Evolutionary conservation across 1,140 invertebrate genomes (phyloP), one percentile per base, ranked within the genome.

Genomic region (Drosophila seguyi): DNA sequence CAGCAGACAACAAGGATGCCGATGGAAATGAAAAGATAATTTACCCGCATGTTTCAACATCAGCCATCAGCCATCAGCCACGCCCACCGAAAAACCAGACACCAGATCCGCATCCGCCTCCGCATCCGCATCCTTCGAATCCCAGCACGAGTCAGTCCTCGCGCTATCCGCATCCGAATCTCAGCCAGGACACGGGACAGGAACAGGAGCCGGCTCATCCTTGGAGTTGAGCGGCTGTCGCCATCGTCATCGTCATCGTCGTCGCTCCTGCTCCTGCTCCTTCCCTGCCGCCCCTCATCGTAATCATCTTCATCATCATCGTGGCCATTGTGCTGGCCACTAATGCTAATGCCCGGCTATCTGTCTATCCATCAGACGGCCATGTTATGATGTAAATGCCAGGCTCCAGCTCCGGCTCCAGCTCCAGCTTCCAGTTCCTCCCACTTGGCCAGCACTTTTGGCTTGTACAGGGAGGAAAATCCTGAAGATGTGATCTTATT

Each of bases 11-110:
- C 42, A 34, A 44, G 44, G 57, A 75, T 38, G 65, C 76, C 88
- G 79, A 80, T 79, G 81, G 81, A 88, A 90, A 85, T 88, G 81
- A 88, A 90, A 90, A 90, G 85, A 88, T 88, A 88, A 88, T 88
- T 88, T 85, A 88, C 85, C 85, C 85, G 85, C 84, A 90, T 88
- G 84, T 84, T 84, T 66, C 71, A 66, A 50, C 79, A 76, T 72
- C 83, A 76, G 45, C 66, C 16, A 52, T 50, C n/a, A n/a, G n/a
- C n/a, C n/a, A n/a, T n/a, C n/a, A n/a, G n/a, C 52, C 72, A 73
- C 81, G 68, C 73, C 63, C 75, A 53, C 47, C 36, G n/a, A n/a
- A 31, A 18, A 39, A 10, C 75, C 61, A 45, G 56, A 67, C 59
- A 34, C 48, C 42, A 45, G 27, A 50, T 50, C 45, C 8, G 45